phyloP scores from a whole-genome alignment of 2,113 vertebrate genomes.

The Bettongia penicillata region DNA sequence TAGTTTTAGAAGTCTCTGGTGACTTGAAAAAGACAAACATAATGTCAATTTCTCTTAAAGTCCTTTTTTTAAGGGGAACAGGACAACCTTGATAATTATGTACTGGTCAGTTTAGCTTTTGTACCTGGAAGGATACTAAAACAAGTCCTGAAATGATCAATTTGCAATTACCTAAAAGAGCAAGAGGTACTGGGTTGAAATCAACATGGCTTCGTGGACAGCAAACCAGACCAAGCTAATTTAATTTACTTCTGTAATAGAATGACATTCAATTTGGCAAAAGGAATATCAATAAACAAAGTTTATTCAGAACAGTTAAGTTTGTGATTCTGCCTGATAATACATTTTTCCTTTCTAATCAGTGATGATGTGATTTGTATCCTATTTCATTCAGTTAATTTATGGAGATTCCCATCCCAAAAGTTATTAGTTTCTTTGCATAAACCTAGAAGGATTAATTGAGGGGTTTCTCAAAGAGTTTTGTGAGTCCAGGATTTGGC shows the following conservation, averaged over 20 bases:
- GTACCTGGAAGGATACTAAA: not conserved
- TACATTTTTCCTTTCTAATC: not conserved
- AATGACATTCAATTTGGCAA: not conserved
- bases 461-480: not conserved
- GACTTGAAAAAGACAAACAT: not conserved
- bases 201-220: not conserved
- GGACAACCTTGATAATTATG: not conserved
- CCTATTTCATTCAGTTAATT: slow-evolving; percentile 21
- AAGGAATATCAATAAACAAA: not conserved
- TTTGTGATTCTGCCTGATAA: not conserved
- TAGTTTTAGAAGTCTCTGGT: not conserved
- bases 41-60: not conserved
- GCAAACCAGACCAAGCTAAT: not conserved
- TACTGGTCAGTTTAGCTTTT: slow-evolving; percentile 26
- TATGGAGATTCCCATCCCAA: not conserved
- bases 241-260: slow-evolving; percentile 11
- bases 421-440: not conserved
- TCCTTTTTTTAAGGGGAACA: not conserved
- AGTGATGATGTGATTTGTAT: not conserved
- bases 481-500: not conserved
- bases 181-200: not conserved
- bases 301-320: not conserved
- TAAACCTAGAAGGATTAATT: not conserved
- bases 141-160: slow-evolving; percentile 32
- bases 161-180: slow-evolving; percentile 23